A percentile compares a stretch with the other conserved stretches of the same genome.
phyloP scores from a whole-genome alignment of 2,797 vertebrate species.

The Cossypha caffra region DNA sequence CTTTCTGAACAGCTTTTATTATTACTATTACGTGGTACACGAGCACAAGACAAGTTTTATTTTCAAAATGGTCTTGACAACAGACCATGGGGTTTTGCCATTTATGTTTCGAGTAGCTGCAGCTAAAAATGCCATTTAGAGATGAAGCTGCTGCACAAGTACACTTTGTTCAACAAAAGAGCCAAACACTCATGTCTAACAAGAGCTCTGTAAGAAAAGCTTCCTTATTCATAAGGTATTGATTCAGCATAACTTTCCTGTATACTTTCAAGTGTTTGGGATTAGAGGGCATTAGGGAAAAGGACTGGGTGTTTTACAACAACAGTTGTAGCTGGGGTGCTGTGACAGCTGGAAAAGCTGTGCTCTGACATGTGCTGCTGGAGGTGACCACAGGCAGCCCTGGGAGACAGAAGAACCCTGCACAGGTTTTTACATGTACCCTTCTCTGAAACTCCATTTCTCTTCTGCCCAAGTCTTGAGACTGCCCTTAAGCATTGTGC shows the following conservation, averaged over 20 bases:
- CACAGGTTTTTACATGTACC: background rate
- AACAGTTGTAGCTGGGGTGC: background rate
- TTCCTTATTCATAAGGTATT: conserved; percentile 21
- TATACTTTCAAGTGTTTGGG: conserved; percentile 27
- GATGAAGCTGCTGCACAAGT: conserved; percentile 27
- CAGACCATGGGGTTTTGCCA: background rate
- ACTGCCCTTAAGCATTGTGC: background rate
- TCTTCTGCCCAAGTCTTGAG: background rate
- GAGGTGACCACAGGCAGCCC: background rate
- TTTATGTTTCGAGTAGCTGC: background rate
- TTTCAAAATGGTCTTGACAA: conserved; percentile 10
- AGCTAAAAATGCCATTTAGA: conserved; percentile 14
- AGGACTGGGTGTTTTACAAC: background rate
- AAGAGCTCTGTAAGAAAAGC: conserved; percentile 13
- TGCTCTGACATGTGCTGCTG: background rate
- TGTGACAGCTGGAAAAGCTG: conserved; percentile 11
- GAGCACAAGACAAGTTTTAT: conserved; percentile 34
- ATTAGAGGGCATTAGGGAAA: conserved; percentile 1
- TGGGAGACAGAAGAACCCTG: background rate
- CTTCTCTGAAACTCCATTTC: background rate
- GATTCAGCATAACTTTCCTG: background rate
- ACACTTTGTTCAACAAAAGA: conserved; percentile 20
- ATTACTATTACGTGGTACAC: background rate
- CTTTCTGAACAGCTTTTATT: conserved; percentile 17
- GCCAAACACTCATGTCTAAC: background rate